Base-by-base conservation (phyloP, 1,140 invertebrate species). In the Diuraphis noxia region DNA sequence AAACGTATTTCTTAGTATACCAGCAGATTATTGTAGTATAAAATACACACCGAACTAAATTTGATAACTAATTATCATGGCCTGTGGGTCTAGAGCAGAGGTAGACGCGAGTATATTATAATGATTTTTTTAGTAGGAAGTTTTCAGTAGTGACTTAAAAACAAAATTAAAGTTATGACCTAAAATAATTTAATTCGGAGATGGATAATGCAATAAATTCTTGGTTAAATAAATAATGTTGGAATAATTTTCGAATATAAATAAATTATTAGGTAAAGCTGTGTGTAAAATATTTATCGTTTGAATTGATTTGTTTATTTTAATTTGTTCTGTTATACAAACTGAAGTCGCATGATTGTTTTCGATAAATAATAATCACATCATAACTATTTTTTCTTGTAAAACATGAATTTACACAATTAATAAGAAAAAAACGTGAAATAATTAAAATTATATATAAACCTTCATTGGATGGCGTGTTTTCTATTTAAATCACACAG, bases 281-380 rank as follows among this genome's bases (percentile, higher is more conserved):
- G 17, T 79, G 72, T 79, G 10, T 79, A 79, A 2, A 79, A 36
- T 79, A 79, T 79, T 49, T 72, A 72, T 63, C 25, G 56, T 63
- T 63, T 63, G 56, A 63, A 63, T 72, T 72, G 56, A 72, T 72
- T 72, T 72, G 56, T 72, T 72, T 13, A 72, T 72, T 72, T 72
- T 72, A 72, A 72, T 72, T 72, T n/a, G 56, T 72, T 72, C n/a
- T 72, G 19, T 72, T n/a, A n/a, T 72, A n/a, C 56, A 72, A 72
- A 72, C 13, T 5, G n/a, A 72, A 72, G 30, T 72, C n/a, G 13
- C 43, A 34, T 72, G 56, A 72, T n/a, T 63, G 2, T 72, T n/a
- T 72, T 63, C 13, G 30, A 72, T 72, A 13, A 72, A 72, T 72
- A 72, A n/a, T 72, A 72, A 72, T 72, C 56, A 72, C 56, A 72